Conservation (phyloP, 1,140 invertebrate species). For the Bacillus rossius region DNA sequence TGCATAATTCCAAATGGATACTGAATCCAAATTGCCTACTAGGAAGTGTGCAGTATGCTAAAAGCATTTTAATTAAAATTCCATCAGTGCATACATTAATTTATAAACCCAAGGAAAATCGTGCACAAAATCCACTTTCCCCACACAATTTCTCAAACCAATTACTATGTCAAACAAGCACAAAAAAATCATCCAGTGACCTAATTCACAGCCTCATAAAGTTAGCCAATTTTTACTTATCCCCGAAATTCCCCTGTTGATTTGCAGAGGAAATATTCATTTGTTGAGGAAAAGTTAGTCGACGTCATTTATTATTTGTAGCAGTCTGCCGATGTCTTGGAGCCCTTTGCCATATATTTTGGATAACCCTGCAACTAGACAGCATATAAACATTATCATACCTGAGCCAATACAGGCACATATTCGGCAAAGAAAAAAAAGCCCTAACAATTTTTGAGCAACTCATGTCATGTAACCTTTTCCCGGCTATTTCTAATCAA, state of each 20-base stretch:
- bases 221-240: too few species aligned
- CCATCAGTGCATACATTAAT: too few species aligned
- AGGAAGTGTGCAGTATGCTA: too few species aligned
- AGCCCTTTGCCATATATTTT: conserved; percentile 28
- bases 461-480: conserved; percentile 27
- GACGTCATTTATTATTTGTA: conserved; percentile 9
- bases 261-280: too few species aligned
- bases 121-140: neutral
- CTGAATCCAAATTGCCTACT: too few species aligned
- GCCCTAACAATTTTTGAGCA: conserved; percentile 9
- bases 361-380: conserved; percentile 50
- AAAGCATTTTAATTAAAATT: too few species aligned
- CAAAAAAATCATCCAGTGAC: too few species aligned
- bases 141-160: too few species aligned
- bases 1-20: too few species aligned
- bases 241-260: too few species aligned
- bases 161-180: too few species aligned
- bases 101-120: neutral
- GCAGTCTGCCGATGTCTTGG: conserved; percentile 12
- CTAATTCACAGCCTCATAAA: too few species aligned
- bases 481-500: conserved; percentile 33
- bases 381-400: conserved; percentile 46
- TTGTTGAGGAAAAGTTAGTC: conserved; percentile 38
- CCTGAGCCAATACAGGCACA: conserved; percentile 50
- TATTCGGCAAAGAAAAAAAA: neutral